Percentiles rank a stretch among this genome's conserved stretches.
Conservation (phyloP, 2,113 vertebrate species). For the Sinocyclocheilus rhinocerous region DNA sequence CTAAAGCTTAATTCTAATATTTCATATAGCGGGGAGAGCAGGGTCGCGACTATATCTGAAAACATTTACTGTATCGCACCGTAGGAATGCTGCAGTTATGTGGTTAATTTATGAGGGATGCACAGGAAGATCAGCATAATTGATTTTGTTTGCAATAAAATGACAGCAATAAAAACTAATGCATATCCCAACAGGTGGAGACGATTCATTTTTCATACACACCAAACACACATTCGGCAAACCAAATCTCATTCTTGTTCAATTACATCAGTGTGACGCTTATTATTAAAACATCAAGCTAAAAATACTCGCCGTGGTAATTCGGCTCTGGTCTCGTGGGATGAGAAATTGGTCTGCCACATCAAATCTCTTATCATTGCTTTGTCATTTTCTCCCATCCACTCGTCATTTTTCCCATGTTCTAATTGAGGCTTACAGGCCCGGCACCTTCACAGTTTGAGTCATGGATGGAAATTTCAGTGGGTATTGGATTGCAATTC, state of each 20-base stretch:
- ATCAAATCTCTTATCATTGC: slow-evolving; percentile 51
- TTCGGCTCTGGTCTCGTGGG: slow-evolving; percentile 39
- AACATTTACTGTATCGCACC: background rate
- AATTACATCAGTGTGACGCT: slow-evolving; percentile 44
- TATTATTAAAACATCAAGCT: slow-evolving; percentile 57
- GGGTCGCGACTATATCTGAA: slow-evolving; percentile 16
- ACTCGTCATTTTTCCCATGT: slow-evolving; percentile 33
- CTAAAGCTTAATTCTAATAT: slow-evolving; percentile 58
- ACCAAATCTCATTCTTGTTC: slow-evolving; percentile 33
- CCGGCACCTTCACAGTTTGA: slow-evolving; percentile 31
- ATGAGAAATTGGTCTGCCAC: slow-evolving; percentile 55
- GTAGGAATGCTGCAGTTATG: background rate
- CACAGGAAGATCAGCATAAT: slow-evolving; percentile 20
- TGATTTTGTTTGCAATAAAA: slow-evolving; percentile 38
- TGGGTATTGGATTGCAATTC: slow-evolving; percentile 44
- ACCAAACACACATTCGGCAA: background rate
- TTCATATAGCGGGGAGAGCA: slow-evolving; percentile 29
- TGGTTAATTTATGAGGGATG: slow-evolving; percentile 33
- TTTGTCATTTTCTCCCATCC: slow-evolving; percentile 38
- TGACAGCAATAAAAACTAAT: slow-evolving; percentile 14
- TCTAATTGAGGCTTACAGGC: slow-evolving; percentile 45
- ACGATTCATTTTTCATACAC: slow-evolving; percentile 31
- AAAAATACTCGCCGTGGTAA: slow-evolving; percentile 41
- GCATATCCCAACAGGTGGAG: slow-evolving; percentile 3
- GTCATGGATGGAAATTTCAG: slow-evolving; percentile 33